Conservation (phyloP, 2,888 invertebrate genomes). For the Pelosia muscerda region DNA sequence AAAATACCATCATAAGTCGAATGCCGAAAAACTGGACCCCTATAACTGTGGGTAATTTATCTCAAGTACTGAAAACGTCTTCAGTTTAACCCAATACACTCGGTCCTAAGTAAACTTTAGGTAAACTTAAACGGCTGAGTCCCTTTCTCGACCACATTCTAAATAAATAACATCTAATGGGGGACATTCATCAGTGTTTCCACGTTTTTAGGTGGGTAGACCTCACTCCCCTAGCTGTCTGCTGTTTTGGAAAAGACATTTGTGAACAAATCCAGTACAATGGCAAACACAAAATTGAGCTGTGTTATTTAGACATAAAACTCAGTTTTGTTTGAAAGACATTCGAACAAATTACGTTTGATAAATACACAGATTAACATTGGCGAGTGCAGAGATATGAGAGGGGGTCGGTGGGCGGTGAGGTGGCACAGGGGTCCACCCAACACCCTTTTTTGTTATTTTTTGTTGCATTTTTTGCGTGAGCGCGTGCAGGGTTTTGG, state of each 20-base stretch:
- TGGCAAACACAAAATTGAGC: conserved; percentile 44
- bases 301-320: conserved; percentile 47
- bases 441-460: conserved; percentile 75
- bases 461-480: conserved; percentile 83
- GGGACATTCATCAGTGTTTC: conserved; percentile 87
- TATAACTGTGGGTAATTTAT: conserved; percentile 80
- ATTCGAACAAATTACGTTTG: conserved; percentile 74
- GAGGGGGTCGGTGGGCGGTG: conserved; percentile 67
- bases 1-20: conserved; percentile 79
- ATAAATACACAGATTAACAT: conserved; percentile 79
- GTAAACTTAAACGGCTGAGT: conserved; percentile 81
- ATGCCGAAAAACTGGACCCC: conserved; percentile 83
- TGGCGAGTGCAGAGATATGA: conserved; percentile 84
- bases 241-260: conserved; percentile 73
- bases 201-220: conserved; percentile 84
- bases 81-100: conserved; percentile 84
- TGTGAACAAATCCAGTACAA: conserved; percentile 59
- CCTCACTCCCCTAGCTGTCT: conserved; percentile 81
- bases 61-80: conserved; percentile 77
- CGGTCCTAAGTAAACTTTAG: conserved; percentile 86
- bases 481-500: conserved; percentile 70
- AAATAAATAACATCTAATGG: conserved; percentile 88
- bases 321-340: conserved; percentile 43
- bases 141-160: conserved; percentile 86
- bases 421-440: conserved; percentile 71